Evolutionary conservation across 2,113 vertebrate species (phyloP).

Genomic region (Larimichthys crocea): DNA sequence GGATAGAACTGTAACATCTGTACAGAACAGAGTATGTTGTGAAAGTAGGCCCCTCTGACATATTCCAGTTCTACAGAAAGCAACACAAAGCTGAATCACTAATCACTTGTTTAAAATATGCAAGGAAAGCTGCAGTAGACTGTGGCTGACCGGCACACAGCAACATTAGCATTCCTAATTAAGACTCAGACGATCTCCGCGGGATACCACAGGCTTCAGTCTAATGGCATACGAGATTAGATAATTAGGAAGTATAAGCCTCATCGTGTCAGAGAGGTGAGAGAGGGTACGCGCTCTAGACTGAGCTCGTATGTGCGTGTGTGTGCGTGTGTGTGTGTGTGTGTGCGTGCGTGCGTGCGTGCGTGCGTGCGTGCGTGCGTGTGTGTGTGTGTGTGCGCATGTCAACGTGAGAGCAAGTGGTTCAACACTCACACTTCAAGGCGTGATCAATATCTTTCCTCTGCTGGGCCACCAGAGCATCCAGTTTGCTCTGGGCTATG

Average conservation of each 20-base stretch:
- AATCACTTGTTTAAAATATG: constrained; percentile 41
- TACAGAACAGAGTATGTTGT: neutral
- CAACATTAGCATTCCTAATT: constrained; percentile 72
- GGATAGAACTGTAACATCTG: constrained; percentile 11
- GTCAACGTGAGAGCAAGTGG: constrained; percentile 30
- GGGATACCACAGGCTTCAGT: constrained; percentile 43
- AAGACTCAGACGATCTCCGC: constrained; percentile 64
- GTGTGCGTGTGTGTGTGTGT: neutral
- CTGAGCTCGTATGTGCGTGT: constrained; percentile 2
- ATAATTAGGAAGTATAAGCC: constrained; percentile 62
- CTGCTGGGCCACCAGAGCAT: constrained; percentile 85
- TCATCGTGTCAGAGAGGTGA: constrained; percentile 48
- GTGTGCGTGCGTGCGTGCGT: constrained; percentile 21
- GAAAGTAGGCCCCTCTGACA: neutral
- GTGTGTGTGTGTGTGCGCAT: constrained; percentile 12
- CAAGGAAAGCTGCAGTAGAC: constrained; percentile 39
- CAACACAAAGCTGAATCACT: constrained; percentile 9
- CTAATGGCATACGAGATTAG: constrained; percentile 67
- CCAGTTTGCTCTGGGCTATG: constrained; percentile 86
- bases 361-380: constrained; percentile 21
- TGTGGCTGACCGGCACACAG: constrained; percentile 30
- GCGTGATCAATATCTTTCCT: constrained; percentile 87
- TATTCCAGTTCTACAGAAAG: neutral
- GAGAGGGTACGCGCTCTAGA: constrained; percentile 10
- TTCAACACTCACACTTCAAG: constrained; percentile 87